phyloP scores from a whole-genome alignment of 2,888 invertebrate genomes.

The Ditylenchus weischeri region DNA sequence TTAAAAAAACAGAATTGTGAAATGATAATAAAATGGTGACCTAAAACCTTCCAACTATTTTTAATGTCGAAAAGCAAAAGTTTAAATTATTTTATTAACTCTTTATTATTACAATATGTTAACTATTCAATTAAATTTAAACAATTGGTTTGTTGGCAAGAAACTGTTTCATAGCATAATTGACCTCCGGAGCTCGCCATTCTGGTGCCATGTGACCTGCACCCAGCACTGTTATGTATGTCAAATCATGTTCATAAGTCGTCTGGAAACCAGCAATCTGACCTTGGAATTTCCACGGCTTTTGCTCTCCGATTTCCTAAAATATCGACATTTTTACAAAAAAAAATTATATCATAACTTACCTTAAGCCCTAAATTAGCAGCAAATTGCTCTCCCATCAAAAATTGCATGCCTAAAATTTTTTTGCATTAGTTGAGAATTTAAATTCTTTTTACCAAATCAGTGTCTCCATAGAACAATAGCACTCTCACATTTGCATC shows the following conservation, averaged over 20 bases:
- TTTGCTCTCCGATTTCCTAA: not conserved
- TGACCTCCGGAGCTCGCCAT: not conserved
- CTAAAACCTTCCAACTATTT: too few relatives aligned
- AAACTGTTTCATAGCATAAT: constrained; percentile 1
- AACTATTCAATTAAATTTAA: too few relatives aligned
- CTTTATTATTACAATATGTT: too few relatives aligned
- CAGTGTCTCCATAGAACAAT: constrained; percentile 4
- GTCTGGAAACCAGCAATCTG: not conserved
- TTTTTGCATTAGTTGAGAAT: too few relatives aligned
- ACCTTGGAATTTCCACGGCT: not conserved
- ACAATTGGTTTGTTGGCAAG: not conserved
- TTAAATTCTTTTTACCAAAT: not conserved
- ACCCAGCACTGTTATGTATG: not conserved
- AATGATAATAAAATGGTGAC: too few relatives aligned
- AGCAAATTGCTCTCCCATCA: constrained; percentile 4
- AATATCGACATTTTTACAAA: not conserved
- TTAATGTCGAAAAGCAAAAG: too few relatives aligned
- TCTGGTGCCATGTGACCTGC: not conserved
- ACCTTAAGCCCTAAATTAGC: not conserved
- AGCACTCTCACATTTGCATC: not conserved
- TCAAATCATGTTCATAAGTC: constrained; percentile 1
- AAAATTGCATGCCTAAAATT: constrained; percentile 5
- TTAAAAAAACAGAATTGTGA: too few relatives aligned
- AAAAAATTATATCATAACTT: not conserved
- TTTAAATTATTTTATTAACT: too few relatives aligned